A percentile compares a stretch with the other conserved stretches of the same genome.
Evolutionary conservation across 2,113 vertebrate species (phyloP).

Genomic region (Dipodomys spectabilis): DNA sequence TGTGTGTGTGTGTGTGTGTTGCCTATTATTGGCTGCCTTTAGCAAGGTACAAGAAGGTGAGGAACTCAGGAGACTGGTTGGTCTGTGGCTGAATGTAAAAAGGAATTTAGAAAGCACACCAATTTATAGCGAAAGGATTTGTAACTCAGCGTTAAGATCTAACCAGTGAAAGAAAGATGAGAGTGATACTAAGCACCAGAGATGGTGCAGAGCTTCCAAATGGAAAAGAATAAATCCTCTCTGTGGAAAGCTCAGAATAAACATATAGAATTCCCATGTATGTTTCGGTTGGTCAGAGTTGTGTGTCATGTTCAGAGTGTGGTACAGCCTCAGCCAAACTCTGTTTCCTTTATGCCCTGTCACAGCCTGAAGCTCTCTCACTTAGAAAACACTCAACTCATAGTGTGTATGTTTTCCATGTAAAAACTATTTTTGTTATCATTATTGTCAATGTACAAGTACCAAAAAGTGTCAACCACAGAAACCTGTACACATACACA

Average conservation of each 20-base stretch:
- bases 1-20: too few relatives aligned
- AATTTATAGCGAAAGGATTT: not conserved
- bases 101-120: not conserved
- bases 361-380: not conserved
- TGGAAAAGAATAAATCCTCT: not conserved
- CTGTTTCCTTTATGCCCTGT: not conserved
- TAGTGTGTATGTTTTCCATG: too few relatives aligned
- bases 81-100: not conserved
- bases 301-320: not conserved
- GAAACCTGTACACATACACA: too few relatives aligned
- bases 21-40: too few relatives aligned
- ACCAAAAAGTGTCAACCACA: too few relatives aligned
- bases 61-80: not conserved
- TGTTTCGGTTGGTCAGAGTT: not conserved
- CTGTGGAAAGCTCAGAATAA: not conserved
- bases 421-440: too few relatives aligned
- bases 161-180: not conserved
- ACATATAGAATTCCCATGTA: not conserved
- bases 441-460: too few relatives aligned
- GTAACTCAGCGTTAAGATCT: not conserved
- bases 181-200: not conserved
- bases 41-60: too few relatives aligned
- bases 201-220: not conserved
- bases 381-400: not conserved
- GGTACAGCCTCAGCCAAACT: not conserved